Evolutionary conservation across 2,797 vertebrate genomes (phyloP), one percentile per base, ranked within the genome.

Genomic region (Eleutherodactylus coqui): DNA sequence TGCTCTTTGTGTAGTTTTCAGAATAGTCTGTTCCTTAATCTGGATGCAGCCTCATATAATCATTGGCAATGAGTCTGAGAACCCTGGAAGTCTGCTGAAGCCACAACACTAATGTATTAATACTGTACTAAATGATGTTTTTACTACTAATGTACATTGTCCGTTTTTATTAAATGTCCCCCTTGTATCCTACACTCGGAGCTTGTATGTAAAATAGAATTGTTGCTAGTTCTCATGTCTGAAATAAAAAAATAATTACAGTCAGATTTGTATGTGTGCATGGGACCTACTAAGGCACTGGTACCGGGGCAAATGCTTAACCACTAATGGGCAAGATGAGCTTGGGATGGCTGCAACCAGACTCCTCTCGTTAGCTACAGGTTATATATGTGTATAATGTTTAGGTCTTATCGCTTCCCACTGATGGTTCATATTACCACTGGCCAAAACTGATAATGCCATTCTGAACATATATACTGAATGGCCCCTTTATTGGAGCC

Each of bases 191-290:
- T 49, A 27, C 47, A 55, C 14, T 53, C 58, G 27, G 27, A 72
- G 32, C 45, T 77, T 84, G 73, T 84, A 79, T 85, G 83, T 67
- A 53, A 78, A 2, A 55, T 55, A 36, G 67, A 79, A 78, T 34
- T 64, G 62, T 78, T 7, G 49, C 62, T 49, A 85, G 60, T 69
- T 69, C 83, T 79, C 47, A 60, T 78, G 83, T 85, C 75, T 78
- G 62, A 77, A 85, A 85, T 85, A 78, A 78, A 83, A 64, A 29
- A 6, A 32, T 5, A n/a, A 38, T 4, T 16, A 47, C 36, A 76
- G 34, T 13, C 27, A 69, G 21, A 49, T 58, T 9, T 41, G 34
- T 45, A 17, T 75, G 24, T 55, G 11, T 41, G 9, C 17, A 7
- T 41, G 49, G n/a, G 6, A 6, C 21, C 9, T 5, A 14, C 60